A percentile compares a stretch with the other conserved stretches of the same genome.
Evolutionary conservation across 1,140 invertebrate genomes (phyloP).

Genomic region (Temnothorax curvispinosus): DNA sequence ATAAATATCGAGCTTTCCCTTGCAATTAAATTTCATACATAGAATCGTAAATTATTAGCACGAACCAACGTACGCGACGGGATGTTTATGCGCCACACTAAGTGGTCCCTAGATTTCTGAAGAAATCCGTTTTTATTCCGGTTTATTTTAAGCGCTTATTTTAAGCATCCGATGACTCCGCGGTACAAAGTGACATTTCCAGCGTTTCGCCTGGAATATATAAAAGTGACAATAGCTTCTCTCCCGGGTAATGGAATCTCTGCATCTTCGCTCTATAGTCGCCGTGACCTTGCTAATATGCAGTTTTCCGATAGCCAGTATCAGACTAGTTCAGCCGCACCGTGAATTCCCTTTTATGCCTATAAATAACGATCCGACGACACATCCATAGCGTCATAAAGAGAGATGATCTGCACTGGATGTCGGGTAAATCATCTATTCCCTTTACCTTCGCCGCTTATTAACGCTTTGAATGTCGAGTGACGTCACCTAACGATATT

Average conservation of each 20-base stretch:
- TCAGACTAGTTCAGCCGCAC: slow-evolving; percentile 81
- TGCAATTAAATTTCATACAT: not conserved
- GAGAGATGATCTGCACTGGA: slow-evolving; percentile 40
- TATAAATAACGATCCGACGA: slow-evolving; percentile 82
- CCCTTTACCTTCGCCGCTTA: slow-evolving; percentile 13
- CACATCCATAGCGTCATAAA: slow-evolving; percentile 63
- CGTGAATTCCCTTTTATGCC: slow-evolving; percentile 80
- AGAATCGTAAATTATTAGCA: not conserved
- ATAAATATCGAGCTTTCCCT: not conserved
- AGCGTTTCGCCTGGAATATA: slow-evolving; percentile 39
- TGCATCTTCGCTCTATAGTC: slow-evolving; percentile 60
- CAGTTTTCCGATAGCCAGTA: slow-evolving; percentile 83
- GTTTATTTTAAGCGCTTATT: slow-evolving; percentile 33
- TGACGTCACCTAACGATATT: slow-evolving; percentile 23
- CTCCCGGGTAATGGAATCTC: slow-evolving; percentile 14
- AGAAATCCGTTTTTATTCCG: slow-evolving; percentile 39
- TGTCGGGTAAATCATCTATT: slow-evolving; percentile 57
- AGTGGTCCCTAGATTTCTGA: not conserved
- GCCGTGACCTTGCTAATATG: slow-evolving; percentile 77
- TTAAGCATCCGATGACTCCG: slow-evolving; percentile 26
- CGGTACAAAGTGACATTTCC: slow-evolving; percentile 27
- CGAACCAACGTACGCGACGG: not conserved
- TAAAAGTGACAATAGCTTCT: slow-evolving; percentile 37
- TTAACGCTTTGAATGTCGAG: slow-evolving; percentile 60
- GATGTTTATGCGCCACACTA: not conserved